Evolutionary conservation across 2,888 invertebrate species (phyloP), one percentile per base, ranked within the genome.

Genomic region (Didymodactylos carnosus): DNA sequence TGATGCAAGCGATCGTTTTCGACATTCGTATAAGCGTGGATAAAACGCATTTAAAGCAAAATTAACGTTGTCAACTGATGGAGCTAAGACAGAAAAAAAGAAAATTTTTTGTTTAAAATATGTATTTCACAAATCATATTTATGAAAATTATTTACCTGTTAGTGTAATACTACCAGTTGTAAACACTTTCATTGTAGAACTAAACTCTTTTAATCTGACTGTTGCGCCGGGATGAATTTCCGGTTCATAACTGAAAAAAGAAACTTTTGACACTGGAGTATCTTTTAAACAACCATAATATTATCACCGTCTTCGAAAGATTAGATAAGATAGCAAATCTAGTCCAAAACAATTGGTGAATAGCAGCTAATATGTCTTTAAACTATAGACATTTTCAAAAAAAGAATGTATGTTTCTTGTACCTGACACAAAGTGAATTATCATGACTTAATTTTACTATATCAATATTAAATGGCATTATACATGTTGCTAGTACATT

Each of bases 401-500:
- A 29, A 13, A 53, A 29, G 35, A 16, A 29, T 53, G 27, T 62
- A 1, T 35, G 29, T 35, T n/a, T 19, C 19, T 51, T 5, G 23
- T 35, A 62, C 62, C 35, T 62, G 35, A 62, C 62, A 35, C 7
- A n/a, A 77, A 90, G 89, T 84, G 89, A 41, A 73, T 53, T 39
- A 8, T n/a, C 13, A 10, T 11, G 19, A 23, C 41, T 92, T 85
- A 97, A 95, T 76, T 90, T 89, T 80, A 90, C 90, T 79, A 98
- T 94, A 85, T 89, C 90, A 79, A 98, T 93, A 76, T 90, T 91
- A 86, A 95, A 99, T 69, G 97, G 97, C 90, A 98, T 90, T 78
- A 90, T 88, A 85, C 95, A 97, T 51, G 95, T 94, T 77, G 95
- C 97, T 81, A 99, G 87, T 73, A 99, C 94, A 86, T 98, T 98